phyloP scores from a whole-genome alignment of 2,797 vertebrate genomes.

The Gouania willdenowi region DNA sequence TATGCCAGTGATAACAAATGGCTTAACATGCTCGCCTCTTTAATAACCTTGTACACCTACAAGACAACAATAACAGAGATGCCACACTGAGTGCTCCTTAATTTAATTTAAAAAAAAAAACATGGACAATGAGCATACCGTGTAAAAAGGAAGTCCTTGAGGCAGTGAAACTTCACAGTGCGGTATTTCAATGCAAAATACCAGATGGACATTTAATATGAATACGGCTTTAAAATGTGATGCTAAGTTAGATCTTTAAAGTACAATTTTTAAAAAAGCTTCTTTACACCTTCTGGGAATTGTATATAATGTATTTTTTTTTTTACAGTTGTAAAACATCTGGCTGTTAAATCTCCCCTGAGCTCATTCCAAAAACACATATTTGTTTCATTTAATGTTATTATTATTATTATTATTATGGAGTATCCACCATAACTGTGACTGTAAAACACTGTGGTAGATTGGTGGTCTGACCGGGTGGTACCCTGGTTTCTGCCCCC shows the following conservation, averaged over 20 bases:
- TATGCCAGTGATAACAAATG: slow-evolving; percentile 65
- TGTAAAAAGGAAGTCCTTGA: slow-evolving; percentile 48
- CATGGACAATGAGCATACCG: slow-evolving; percentile 40
- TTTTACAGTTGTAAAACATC: too few species aligned
- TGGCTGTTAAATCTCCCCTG: too few species aligned
- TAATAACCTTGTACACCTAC: slow-evolving; percentile 64
- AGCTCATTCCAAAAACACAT: too few species aligned
- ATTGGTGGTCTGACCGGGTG: too few species aligned
- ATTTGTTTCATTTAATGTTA: too few species aligned
- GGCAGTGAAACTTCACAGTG: slow-evolving; percentile 41
- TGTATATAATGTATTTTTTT: slow-evolving; percentile 5
- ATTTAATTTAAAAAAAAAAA: slow-evolving; percentile 66
- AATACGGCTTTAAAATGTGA: slow-evolving; percentile 6
- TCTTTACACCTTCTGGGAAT: too few species aligned
- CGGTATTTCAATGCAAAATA: slow-evolving; percentile 22
- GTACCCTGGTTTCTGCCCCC: too few species aligned
- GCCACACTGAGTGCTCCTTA: slow-evolving; percentile 52
- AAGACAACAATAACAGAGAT: slow-evolving; percentile 62
- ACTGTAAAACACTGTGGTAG: too few species aligned
- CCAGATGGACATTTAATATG: slow-evolving; percentile 38
- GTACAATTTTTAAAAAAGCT: too few species aligned
- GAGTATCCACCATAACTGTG: too few species aligned
- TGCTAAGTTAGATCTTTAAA: slow-evolving; percentile 7
- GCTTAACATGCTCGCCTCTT: slow-evolving; percentile 56
- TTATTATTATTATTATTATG: too few species aligned